Conservation (phyloP, 2,888 invertebrate genomes). For the Gari tellinella region DNA sequence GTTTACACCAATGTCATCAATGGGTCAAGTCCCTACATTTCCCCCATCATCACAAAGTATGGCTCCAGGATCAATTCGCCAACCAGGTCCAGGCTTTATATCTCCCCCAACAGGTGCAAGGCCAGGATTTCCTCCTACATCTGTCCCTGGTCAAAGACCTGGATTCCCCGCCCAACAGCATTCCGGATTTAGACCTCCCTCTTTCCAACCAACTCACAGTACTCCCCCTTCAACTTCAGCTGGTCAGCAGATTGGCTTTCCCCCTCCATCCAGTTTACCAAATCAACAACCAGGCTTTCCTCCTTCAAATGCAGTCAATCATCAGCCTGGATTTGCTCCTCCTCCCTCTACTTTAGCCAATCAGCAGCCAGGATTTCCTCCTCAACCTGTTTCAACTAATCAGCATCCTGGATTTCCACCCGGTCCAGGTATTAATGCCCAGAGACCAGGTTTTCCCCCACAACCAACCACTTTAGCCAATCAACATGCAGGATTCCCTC, state of each 20-base stretch:
- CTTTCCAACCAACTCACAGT: constrained; percentile 8
- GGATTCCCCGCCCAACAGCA: constrained; percentile 26
- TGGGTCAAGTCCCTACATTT: constrained; percentile 36
- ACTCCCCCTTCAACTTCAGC: constrained; percentile 25
- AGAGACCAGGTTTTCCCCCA: constrained; percentile 50
- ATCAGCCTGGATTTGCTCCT: constrained; percentile 42
- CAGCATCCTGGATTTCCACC: constrained; percentile 33
- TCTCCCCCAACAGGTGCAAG: constrained; percentile 22
- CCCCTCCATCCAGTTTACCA: constrained; percentile 24
- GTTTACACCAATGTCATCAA: constrained; percentile 14
- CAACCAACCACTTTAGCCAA: constrained; percentile 15
- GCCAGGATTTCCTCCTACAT: constrained; percentile 36
- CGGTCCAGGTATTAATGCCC: constrained; percentile 22
- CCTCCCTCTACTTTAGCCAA: constrained; percentile 31
- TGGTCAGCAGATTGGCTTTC: constrained; percentile 35
- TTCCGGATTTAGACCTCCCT: constrained; percentile 38
- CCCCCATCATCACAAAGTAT: constrained; percentile 16
- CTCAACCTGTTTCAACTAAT: constrained; percentile 27
- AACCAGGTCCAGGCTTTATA: constrained; percentile 17
- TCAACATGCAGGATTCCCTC: constrained; percentile 26
- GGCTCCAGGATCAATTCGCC: neutral
- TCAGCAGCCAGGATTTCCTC: constrained; percentile 44
- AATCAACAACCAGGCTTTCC: constrained; percentile 42
- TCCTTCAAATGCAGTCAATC: constrained; percentile 16
- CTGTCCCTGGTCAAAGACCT: constrained; percentile 18